phyloP scores from a whole-genome alignment of 2,113 vertebrate species.

The Halichoeres trimaculatus region DNA sequence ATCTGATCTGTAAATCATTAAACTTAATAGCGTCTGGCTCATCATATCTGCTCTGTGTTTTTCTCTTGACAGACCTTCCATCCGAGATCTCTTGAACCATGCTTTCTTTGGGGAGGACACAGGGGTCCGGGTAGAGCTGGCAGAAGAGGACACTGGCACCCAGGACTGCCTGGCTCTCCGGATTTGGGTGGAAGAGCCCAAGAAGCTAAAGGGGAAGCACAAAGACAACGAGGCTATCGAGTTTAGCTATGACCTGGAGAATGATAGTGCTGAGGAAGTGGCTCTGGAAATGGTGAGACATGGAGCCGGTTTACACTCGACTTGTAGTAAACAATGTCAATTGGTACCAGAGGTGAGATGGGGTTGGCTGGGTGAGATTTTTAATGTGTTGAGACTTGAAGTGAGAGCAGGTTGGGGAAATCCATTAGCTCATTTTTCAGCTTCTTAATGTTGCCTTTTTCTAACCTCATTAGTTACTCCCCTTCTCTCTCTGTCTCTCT shows the following conservation, averaged over 20 bases:
- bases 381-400: constrained; percentile 35
- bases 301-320: not conserved
- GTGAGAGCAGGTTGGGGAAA: not conserved
- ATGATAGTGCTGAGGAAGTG: constrained; percentile 92
- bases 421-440: constrained; percentile 19
- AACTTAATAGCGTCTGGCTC: not conserved
- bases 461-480: constrained; percentile 31
- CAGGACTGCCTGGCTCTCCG: constrained; percentile 89
- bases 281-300: constrained; percentile 93
- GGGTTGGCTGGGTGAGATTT: not conserved
- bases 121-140: constrained; percentile 92
- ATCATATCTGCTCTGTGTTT: not conserved
- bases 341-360: not conserved
- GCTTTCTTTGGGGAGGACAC: constrained; percentile 95
- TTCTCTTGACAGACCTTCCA: constrained; percentile 84
- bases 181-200: constrained; percentile 96
- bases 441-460: constrained; percentile 7
- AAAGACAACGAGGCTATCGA: constrained; percentile 99
- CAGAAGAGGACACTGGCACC: constrained; percentile 88
- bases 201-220: constrained; percentile 96
- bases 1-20: not conserved
- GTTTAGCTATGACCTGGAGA: constrained; percentile 93
- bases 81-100: constrained; percentile 91
- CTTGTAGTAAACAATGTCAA: not conserved
- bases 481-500: not conserved